phyloP scores from a whole-genome alignment of 2,797 vertebrate species.

The Gephyroberyx darwinii region DNA sequence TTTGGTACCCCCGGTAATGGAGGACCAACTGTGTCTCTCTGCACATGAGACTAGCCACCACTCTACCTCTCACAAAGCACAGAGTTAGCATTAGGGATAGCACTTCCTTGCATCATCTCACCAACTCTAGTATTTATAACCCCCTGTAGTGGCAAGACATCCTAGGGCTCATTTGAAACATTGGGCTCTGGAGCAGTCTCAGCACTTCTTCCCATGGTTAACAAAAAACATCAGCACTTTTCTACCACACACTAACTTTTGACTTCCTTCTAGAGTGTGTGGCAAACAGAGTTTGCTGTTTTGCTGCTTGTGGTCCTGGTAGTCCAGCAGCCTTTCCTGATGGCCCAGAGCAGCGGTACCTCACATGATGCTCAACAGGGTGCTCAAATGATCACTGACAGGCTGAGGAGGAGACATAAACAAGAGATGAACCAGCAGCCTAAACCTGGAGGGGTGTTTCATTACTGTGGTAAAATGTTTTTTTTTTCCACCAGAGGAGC shows the following conservation, averaged over 20 bases:
- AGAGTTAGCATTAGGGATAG: conserved; percentile 38
- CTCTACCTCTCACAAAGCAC: neutral
- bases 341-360: conserved; percentile 6
- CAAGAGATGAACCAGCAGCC: conserved; percentile 25
- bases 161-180: conserved; percentile 68
- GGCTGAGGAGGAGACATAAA: conserved; percentile 42
- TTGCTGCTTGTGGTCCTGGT: conserved; percentile 26
- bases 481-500: conserved; percentile 34
- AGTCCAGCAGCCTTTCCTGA: conserved; percentile 37
- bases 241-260: conserved; percentile 51
- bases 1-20: conserved; percentile 38
- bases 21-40: conserved; percentile 28
- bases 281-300: conserved; percentile 15
- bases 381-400: conserved; percentile 31
- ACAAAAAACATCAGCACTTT: conserved; percentile 68
- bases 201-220: conserved; percentile 64
- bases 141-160: conserved; percentile 33
- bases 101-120: conserved; percentile 60
- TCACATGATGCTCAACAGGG: conserved; percentile 14
- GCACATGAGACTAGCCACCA: conserved; percentile 13
- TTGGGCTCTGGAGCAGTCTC: conserved; percentile 65
- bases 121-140: conserved; percentile 63
- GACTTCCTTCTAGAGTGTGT: conserved; percentile 49
- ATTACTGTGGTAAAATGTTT: conserved; percentile 47
- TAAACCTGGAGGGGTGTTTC: conserved; percentile 45